A percentile compares a stretch with the other conserved stretches of the same genome.
Evolutionary conservation across 2,113 vertebrate species (phyloP).

Genomic region (Phylloscopus trochilus): DNA sequence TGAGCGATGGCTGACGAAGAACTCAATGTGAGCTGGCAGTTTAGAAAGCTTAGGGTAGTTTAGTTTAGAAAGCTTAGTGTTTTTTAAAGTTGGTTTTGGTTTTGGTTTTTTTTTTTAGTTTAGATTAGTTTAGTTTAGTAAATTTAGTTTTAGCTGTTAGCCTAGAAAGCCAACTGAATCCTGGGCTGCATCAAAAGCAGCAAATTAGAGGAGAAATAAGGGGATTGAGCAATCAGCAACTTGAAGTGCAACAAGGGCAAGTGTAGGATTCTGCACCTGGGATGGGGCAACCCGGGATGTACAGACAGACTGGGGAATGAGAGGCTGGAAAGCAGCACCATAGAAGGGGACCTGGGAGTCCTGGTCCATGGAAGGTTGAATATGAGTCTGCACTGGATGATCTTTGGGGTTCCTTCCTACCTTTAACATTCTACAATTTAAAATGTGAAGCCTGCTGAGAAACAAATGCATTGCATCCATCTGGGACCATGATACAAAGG

Average conservation of each 20-base stretch:
- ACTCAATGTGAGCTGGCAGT: background rate
- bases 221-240: background rate
- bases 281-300: background rate
- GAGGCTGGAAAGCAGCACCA: background rate
- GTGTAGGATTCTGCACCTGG: background rate
- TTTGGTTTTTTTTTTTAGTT: background rate
- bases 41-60: background rate
- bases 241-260: background rate
- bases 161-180: background rate
- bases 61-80: background rate
- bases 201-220: background rate
- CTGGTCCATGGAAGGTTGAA: accelerated
- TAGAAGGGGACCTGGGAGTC: background rate
- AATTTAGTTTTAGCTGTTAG: background rate
- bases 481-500: background rate
- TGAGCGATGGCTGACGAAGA: background rate
- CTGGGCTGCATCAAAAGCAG: background rate
- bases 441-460: background rate
- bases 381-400: background rate
- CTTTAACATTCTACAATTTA: background rate
- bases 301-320: background rate
- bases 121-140: background rate
- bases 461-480: background rate
- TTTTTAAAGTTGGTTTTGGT: background rate
- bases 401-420: background rate